phyloP scores from a whole-genome alignment of 2,113 vertebrate genomes.

The Dunckerocampus dactyliophorus region DNA sequence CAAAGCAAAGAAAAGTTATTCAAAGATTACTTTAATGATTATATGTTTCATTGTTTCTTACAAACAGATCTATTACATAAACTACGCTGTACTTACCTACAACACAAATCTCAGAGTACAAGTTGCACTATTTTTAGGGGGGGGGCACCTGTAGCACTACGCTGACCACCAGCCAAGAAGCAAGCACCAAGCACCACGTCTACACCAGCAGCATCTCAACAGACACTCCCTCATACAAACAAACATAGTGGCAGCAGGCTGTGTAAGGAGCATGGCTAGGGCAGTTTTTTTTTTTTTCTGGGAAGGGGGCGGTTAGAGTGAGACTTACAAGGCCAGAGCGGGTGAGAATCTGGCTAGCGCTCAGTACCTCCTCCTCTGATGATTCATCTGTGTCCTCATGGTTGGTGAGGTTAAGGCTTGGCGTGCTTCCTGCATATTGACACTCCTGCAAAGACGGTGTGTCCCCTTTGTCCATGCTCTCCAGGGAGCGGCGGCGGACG shows the following conservation, averaged over 20 bases:
- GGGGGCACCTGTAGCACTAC: slow-evolving; percentile 6
- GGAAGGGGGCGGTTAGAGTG: slow-evolving; percentile 38
- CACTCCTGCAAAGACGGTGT: slow-evolving; percentile 93
- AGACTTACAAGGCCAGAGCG: slow-evolving; percentile 86
- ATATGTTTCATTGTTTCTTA: too few species aligned
- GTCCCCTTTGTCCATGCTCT: slow-evolving; percentile 98
- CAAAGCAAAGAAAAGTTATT: not conserved
- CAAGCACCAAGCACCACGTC: slow-evolving; percentile 65
- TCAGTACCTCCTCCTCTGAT: slow-evolving; percentile 96
- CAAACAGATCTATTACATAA: too few species aligned
- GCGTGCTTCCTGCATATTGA: slow-evolving; percentile 91
- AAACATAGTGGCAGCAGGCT: slow-evolving; percentile 66
- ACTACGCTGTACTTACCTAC: too few species aligned
- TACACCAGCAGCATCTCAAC: slow-evolving; percentile 45
- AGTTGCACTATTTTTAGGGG: not conserved
- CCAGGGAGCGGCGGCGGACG: slow-evolving; percentile 91
- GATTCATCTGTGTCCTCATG: slow-evolving; percentile 98
- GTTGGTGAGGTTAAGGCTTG: slow-evolving; percentile 94
- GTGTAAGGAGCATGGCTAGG: slow-evolving; percentile 49
- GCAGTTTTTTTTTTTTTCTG: not conserved
- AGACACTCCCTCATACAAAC: slow-evolving; percentile 34
- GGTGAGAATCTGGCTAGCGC: slow-evolving; percentile 93
- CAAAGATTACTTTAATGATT: not conserved
- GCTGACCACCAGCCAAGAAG: slow-evolving; percentile 68
- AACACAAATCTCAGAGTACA: too few species aligned